Base-by-base conservation (phyloP, 2,113 vertebrate genomes). In the Rhizomys pruinosus region DNA sequence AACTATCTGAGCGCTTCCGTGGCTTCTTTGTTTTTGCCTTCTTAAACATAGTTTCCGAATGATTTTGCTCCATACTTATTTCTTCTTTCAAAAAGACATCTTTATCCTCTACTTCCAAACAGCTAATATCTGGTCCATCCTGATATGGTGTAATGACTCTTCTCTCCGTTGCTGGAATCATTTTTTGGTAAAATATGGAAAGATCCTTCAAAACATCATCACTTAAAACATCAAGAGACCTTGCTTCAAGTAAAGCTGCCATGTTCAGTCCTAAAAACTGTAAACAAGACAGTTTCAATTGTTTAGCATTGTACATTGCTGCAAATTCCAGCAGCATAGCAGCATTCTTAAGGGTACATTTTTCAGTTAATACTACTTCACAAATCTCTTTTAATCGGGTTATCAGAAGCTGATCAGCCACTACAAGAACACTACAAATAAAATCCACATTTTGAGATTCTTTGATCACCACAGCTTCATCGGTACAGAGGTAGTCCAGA, bases 211-310 rank as follows among this genome's bases (percentile, higher is more conserved):
- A 52, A 52, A n/a, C 6, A 52, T 52, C 47, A 52, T 52, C 47
- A 52, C 47, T 52, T 52, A 52, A 52, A 52, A 11, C 47, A 52
- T 52, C 47, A 52, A 52, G 47, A 52, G 47, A 99, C 99, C 99
- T 99, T 95, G 98, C 98, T 98, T 99, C 99, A 95, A 99, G 98
- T 95, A 99, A 96, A 91, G 99, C 99, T 39, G 98, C 98, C 98
- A 99, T 99, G 97, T 99, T 99, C 95, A 99, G 97, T 90, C 98
- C 99, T 52, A 99, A 99, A 97, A 99, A 99, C 96, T 99, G 99
- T 90, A 99, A 97, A 94, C 99, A 99, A 97, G 99, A 99, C 59
- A 99, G 97, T 96, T 99, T 99, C 32, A 99, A 97, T 92, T 99
- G 99, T 37, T 99, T 98, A 87, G 99, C 99, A 37, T 98, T 99